Evolutionary conservation across 2,888 invertebrate species (phyloP), one percentile per base, ranked within the genome.

Genomic region (Mechanitis mazaeus): DNA sequence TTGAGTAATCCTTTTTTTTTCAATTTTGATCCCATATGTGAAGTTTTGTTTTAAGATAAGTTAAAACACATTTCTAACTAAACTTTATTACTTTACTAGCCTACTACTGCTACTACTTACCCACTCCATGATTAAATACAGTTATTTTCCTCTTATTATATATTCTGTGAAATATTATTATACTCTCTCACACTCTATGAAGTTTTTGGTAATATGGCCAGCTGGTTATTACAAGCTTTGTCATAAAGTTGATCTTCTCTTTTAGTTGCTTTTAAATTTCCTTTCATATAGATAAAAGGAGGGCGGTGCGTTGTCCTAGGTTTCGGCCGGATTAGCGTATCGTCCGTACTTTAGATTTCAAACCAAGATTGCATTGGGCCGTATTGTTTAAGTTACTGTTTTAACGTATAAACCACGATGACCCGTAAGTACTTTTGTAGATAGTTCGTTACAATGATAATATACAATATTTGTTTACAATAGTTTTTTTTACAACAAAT

Each of bases 291-390:
- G 81, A 78, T 71, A 70, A 77, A 81, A 75, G 76, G 72, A 79
- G 87, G 90, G 87, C 90, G 90, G 90, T 90, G 90, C 89, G 89
- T 89, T 86, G 87, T 88, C 85, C 83, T 83, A 85, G 90, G 90
- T 89, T 86, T 87, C 87, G 88, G 77, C 90, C 89, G 84, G 88
- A 80, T 84, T 84, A 87, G 87, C 90, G 90, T 90, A 89, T 90
- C 90, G 90, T 90, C 89, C 87, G 83, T 77, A 76, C 79, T 80
- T 79, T 71, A 66, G 67, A 60, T 71, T 67, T 71, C 72, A 73
- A 69, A 75, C 72, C 75, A 69, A 45, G 65, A 68, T 46, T 64
- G 55, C 35, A 54, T 58, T 50, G 42, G 42, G 42, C 9, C 9
- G 42, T 42, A 42, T 9, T 42, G 42, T 3, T 42, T 42, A 42